A percentile compares a stretch with the other conserved stretches of the same genome.
These are phyloP conservation scores for Ardeotis arabs DNA, from an alignment of 2,113 vertebrate genomes.

Conservation along the genomic window DNA sequence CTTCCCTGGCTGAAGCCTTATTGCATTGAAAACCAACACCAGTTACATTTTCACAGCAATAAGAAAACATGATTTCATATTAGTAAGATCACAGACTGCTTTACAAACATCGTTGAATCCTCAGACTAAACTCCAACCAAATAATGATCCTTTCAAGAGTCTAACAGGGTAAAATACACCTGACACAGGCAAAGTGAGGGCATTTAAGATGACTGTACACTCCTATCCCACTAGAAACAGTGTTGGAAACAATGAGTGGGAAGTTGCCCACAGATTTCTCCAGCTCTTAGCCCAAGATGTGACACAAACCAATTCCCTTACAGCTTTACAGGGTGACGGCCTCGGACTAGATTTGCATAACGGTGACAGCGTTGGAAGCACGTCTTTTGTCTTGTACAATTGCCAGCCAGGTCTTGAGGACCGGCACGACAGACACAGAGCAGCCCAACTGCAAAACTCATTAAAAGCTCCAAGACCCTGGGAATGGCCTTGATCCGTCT, in stretches of 20 bases:
- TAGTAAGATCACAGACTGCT: background rate
- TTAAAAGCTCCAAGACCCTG: slow-evolving; percentile 46
- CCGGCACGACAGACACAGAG: slow-evolving; percentile 13
- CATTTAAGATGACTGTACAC: background rate
- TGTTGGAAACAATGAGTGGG: background rate
- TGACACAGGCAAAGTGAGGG: background rate
- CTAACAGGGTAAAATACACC: background rate
- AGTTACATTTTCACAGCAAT: background rate
- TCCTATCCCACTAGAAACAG: background rate
- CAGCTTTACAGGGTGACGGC: background rate
- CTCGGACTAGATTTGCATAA: background rate
- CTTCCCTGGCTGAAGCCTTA: background rate
- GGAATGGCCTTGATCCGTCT: slow-evolving; percentile 27
- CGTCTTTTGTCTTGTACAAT: background rate
- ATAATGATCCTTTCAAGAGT: background rate
- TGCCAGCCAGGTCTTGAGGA: background rate
- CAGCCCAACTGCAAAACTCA: slow-evolving; percentile 42
- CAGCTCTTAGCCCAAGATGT: background rate
- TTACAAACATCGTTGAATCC: background rate
- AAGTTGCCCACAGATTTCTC: background rate
- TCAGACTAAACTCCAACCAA: background rate
- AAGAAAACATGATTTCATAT: background rate
- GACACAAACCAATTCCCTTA: background rate
- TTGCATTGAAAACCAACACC: background rate
- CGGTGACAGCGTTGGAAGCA: background rate